Conservation (phyloP, 2,888 invertebrate species). For the Volucella bombylans region DNA sequence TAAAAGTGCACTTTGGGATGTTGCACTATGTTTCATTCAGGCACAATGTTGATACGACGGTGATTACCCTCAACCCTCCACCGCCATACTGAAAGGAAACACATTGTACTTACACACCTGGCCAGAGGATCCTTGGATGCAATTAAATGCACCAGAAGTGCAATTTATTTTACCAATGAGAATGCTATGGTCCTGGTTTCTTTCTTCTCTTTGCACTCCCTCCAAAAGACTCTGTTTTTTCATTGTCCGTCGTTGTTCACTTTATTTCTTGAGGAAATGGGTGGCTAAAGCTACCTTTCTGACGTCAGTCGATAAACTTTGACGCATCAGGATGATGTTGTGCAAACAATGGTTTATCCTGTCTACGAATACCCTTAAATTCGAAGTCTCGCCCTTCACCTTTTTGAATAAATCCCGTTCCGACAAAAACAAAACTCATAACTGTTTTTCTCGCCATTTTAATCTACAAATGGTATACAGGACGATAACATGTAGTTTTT, state of each 20-base stretch:
- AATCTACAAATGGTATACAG: constrained; percentile 25
- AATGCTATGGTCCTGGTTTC: not conserved
- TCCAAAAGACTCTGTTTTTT: not conserved
- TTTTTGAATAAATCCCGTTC: constrained; percentile 1
- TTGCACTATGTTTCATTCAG: constrained; percentile 18
- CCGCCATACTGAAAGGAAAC: not conserved
- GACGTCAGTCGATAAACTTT: too few relatives aligned
- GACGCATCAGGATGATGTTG: too few relatives aligned
- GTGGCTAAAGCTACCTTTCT: too few relatives aligned
- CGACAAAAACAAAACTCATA: not conserved
- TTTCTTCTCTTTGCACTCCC: not conserved
- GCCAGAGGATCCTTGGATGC: constrained; percentile 53
- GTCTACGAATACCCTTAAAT: too few relatives aligned
- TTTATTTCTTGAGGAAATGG: too few relatives aligned
- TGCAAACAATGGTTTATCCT: too few relatives aligned
- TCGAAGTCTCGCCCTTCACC: too few relatives aligned
- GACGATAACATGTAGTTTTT: constrained; percentile 1
- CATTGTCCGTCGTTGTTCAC: too few relatives aligned
- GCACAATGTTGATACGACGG: constrained; percentile 25
- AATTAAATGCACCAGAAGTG: constrained; percentile 71
- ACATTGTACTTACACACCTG: constrained; percentile 21
- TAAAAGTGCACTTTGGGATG: constrained; percentile 54
- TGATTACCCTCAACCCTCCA: constrained; percentile 17
- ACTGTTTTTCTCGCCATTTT: not conserved
- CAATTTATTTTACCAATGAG: constrained; percentile 57